These are phyloP conservation scores for Parambassis ranga DNA, from an alignment of 2,797 vertebrate species.

Conservation along the genomic window DNA sequence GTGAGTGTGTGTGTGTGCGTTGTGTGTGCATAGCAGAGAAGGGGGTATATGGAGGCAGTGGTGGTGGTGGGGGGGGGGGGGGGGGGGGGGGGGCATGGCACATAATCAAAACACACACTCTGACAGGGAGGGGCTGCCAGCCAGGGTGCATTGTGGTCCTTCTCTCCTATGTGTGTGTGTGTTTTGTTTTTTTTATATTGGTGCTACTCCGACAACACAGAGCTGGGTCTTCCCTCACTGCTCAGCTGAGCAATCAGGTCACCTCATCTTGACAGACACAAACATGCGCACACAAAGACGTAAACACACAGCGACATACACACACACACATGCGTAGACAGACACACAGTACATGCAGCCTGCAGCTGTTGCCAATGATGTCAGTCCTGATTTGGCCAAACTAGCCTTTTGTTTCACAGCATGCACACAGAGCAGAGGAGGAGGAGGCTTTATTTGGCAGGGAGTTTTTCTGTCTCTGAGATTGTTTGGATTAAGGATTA, in stretches of 20 bases:
- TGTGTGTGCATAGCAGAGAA: no score
- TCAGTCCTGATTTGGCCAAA: conserved; percentile 79
- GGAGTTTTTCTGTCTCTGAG: conserved; percentile 29
- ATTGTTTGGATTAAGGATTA: conserved; percentile 46
- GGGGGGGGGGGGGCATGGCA: conserved; percentile 3
- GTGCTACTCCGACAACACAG: conserved; percentile 64
- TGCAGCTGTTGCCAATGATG: conserved; percentile 82
- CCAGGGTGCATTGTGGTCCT: conserved; percentile 51
- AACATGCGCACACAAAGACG: conserved; percentile 49
- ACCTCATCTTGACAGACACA: conserved; percentile 76
- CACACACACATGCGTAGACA: neutral
- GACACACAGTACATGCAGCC: conserved; percentile 64
- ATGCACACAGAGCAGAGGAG: conserved; percentile 59
- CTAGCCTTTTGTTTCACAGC: conserved; percentile 73
- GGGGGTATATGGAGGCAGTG: no score
- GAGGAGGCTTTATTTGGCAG: conserved; percentile 54
- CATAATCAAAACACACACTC: conserved; percentile 36
- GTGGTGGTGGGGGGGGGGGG: conserved; percentile 14
- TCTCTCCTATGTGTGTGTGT: conserved; percentile 47
- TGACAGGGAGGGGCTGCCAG: conserved; percentile 33
- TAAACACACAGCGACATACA: conserved; percentile 40
- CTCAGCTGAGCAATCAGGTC: conserved; percentile 87
- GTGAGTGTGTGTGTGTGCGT: conserved; percentile 4
- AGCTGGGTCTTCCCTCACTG: conserved; percentile 78
- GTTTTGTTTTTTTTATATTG: conserved; percentile 29